Conservation (phyloP, 2,797 vertebrate genomes). For the Sorex maritimensis region DNA sequence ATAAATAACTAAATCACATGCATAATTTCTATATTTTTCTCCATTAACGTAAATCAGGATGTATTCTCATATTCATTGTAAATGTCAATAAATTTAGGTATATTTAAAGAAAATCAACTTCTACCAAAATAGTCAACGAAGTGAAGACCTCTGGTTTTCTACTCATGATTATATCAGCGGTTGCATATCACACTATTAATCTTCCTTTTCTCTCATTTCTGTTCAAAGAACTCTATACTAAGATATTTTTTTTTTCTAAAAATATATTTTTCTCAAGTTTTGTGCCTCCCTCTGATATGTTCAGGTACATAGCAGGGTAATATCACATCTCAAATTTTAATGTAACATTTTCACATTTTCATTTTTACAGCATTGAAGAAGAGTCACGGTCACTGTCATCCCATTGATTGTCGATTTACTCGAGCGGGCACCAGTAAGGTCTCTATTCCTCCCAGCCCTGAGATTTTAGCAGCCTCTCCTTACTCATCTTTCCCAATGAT, state of each 20-base stretch:
- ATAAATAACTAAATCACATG: slow-evolving; percentile 34
- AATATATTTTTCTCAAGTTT: background rate
- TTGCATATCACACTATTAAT: background rate
- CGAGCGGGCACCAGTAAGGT: too few relatives aligned
- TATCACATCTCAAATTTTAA: background rate
- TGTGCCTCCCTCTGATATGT: background rate
- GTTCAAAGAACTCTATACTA: background rate
- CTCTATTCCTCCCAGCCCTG: too few relatives aligned
- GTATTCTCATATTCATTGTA: slow-evolving; percentile 34
- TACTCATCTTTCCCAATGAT: too few relatives aligned
- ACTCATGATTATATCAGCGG: background rate
- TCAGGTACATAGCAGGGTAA: background rate
- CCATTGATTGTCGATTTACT: too few relatives aligned
- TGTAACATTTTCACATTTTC: background rate
- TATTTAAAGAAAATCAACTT: background rate
- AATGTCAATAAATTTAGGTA: slow-evolving; percentile 32
- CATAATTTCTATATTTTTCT: slow-evolving; percentile 9
- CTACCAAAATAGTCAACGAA: slow-evolving; percentile 17
- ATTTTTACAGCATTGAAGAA: background rate
- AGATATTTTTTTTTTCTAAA: background rate
- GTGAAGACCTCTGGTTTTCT: background rate
- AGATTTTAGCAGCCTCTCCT: too few relatives aligned
- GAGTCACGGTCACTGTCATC: too few relatives aligned
- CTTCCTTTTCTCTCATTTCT: slow-evolving; percentile 22
- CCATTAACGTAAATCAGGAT: slow-evolving; percentile 52